These are phyloP conservation scores for Ceratosolen solmsi DNA, from an alignment of 1,140 invertebrate genomes.

Conservation along the genomic window DNA sequence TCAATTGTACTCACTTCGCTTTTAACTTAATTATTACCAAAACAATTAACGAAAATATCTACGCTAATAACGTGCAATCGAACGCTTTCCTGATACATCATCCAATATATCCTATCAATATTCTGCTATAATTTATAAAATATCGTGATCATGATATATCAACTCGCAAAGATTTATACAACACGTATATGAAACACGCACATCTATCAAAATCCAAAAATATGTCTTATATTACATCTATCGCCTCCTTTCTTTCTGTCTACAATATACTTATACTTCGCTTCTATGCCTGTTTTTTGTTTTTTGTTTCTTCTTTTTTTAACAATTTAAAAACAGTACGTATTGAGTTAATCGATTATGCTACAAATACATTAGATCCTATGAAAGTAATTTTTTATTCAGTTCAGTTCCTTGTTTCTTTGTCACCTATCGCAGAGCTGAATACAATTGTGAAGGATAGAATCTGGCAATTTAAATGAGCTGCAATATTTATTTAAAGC, in stretches of 20 bases:
- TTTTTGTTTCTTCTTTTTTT: background rate
- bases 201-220: conserved; percentile 49
- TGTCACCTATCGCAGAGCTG: conserved; percentile 6
- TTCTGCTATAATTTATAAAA: background rate
- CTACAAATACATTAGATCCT: conserved; percentile 33
- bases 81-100: background rate
- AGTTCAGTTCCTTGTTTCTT: conserved; percentile 42
- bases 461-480: background rate
- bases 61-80: background rate
- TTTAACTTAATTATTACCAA: background rate
- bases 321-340: conserved; percentile 31
- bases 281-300: conserved; percentile 1
- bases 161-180: conserved; percentile 32
- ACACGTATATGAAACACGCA: conserved; percentile 43
- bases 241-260: conserved; percentile 5
- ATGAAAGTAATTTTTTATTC: conserved; percentile 37
- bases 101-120: background rate
- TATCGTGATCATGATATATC: conserved; percentile 27
- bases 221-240: conserved; percentile 44
- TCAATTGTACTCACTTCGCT: background rate
- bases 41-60: background rate
- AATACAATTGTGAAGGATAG: background rate
- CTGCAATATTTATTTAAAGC: too few relatives aligned
- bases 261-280: conserved; percentile 35
- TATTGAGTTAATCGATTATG: conserved; percentile 29